Evolutionary conservation across 2,888 invertebrate genomes (phyloP).

Genomic region (Stenodema calcarata): DNA sequence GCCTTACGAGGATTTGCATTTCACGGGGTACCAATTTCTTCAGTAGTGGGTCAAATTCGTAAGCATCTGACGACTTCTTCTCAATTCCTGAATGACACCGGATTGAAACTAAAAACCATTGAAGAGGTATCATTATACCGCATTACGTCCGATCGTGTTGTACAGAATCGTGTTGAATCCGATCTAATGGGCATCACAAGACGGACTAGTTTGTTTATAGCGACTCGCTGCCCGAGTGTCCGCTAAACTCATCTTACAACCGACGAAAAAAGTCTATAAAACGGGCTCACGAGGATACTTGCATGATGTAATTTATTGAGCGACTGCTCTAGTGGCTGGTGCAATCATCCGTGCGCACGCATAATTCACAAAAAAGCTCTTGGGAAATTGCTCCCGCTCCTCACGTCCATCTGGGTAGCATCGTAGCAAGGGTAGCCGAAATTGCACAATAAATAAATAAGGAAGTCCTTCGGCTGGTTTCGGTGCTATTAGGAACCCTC

Average conservation of each 20-base stretch:
- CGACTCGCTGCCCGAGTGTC: not conserved
- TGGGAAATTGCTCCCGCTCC: slow-evolving; percentile 5
- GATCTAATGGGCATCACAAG: no score
- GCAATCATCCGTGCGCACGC: slow-evolving; percentile 8
- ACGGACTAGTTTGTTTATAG: not conserved
- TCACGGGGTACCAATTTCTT: no score
- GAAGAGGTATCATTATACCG: no score
- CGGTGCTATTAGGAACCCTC: slow-evolving; percentile 9
- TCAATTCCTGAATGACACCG: no score
- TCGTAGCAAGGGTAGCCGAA: slow-evolving; percentile 1
- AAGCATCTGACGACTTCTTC: no score
- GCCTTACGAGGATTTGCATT: no score
- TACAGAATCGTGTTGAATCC: no score
- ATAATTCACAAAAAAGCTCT: slow-evolving; percentile 25
- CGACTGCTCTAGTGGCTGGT: slow-evolving; percentile 6
- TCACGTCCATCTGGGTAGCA: not conserved
- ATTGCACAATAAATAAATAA: slow-evolving; percentile 34
- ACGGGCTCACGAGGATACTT: not conserved
- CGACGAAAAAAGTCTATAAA: not conserved
- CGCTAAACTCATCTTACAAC: not conserved
- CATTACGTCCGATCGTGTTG: no score
- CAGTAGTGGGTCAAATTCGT: no score
- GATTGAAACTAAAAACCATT: no score
- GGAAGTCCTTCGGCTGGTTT: not conserved
- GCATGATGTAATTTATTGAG: slow-evolving; percentile 10